Conservation (phyloP, 1,140 invertebrate species). For the Drosophila ambigua region DNA sequence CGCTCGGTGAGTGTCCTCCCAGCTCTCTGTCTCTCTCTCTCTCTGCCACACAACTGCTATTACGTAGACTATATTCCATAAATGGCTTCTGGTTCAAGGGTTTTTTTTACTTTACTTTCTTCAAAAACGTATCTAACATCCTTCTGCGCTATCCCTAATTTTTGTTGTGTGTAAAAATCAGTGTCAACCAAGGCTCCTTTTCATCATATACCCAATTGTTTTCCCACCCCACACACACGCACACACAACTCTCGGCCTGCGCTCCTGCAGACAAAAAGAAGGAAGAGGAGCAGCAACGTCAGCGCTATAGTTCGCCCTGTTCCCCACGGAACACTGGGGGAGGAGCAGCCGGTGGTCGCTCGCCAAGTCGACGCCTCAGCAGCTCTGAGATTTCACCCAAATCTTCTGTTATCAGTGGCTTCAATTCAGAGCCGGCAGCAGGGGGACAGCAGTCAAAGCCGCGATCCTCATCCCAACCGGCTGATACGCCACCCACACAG, state of each 20-base stretch:
- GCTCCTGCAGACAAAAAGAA: constrained; percentile 71
- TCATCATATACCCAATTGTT: constrained; percentile 15
- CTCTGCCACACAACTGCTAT: constrained; percentile 4
- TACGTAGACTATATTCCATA: too few relatives aligned
- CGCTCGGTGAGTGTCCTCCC: constrained; percentile 80
- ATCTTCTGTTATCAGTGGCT: constrained; percentile 38
- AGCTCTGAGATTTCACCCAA: constrained; percentile 66
- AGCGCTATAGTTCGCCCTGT: constrained; percentile 57
- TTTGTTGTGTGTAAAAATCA: background rate
- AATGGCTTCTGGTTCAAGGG: background rate
- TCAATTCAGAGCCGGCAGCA: constrained; percentile 49
- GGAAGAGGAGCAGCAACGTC: constrained; percentile 66
- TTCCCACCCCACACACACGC: constrained; percentile 18
- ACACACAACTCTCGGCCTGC: background rate
- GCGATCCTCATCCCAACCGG: constrained; percentile 50
- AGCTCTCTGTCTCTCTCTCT: background rate
- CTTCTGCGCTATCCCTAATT: background rate
- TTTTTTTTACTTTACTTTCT: background rate
- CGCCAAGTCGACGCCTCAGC: constrained; percentile 46
- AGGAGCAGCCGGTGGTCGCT: background rate
- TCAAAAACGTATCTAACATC: background rate
- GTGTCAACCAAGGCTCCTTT: constrained; percentile 1
- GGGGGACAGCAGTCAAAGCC: background rate
- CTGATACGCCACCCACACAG: constrained; percentile 47
- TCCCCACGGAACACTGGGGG: constrained; percentile 32